phyloP scores from a whole-genome alignment of 2,888 invertebrate genomes.

The Drosophila kanekoi region DNA sequence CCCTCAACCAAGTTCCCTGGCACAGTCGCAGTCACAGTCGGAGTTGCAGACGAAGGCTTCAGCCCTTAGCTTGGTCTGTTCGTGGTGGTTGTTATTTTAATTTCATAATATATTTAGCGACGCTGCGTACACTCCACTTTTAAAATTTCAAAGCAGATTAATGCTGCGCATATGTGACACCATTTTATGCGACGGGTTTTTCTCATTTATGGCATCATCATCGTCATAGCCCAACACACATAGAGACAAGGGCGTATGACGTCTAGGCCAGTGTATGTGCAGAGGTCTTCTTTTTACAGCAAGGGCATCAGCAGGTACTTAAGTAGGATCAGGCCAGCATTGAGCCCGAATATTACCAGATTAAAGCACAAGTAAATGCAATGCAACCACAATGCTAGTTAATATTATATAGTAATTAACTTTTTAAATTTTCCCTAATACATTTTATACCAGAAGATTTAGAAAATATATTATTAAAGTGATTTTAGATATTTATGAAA shows the following conservation, averaged over 20 bases:
- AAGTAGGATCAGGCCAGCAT: constrained; percentile 62
- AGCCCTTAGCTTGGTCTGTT: constrained; percentile 35
- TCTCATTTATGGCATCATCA: constrained; percentile 82
- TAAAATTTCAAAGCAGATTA: constrained; percentile 83
- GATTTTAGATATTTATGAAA: too few species aligned
- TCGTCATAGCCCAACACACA: constrained; percentile 36
- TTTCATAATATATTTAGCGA: constrained; percentile 60
- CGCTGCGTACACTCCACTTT: constrained; percentile 70
- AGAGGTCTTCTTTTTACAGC: constrained; percentile 29
- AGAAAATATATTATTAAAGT: too few species aligned
- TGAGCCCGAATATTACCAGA: constrained; percentile 49
- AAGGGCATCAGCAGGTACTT: constrained; percentile 51
- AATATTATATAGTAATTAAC: too few species aligned
- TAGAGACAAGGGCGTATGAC: constrained; percentile 9
- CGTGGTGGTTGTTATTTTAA: constrained; percentile 78
- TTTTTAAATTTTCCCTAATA: too few species aligned
- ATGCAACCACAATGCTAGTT: background rate
- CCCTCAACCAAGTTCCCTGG: constrained; percentile 28
- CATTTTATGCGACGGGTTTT: constrained; percentile 81
- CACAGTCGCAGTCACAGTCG: constrained; percentile 13
- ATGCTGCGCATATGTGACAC: constrained; percentile 83
- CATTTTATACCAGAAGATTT: too few species aligned
- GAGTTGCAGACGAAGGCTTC: constrained; percentile 5
- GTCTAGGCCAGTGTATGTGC: constrained; percentile 28
- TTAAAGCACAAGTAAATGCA: constrained; percentile 56